A percentile compares a stretch with the other conserved stretches of the same genome.
Conservation (phyloP, 2,888 invertebrate species). For the Limnephilus rhombicus region DNA sequence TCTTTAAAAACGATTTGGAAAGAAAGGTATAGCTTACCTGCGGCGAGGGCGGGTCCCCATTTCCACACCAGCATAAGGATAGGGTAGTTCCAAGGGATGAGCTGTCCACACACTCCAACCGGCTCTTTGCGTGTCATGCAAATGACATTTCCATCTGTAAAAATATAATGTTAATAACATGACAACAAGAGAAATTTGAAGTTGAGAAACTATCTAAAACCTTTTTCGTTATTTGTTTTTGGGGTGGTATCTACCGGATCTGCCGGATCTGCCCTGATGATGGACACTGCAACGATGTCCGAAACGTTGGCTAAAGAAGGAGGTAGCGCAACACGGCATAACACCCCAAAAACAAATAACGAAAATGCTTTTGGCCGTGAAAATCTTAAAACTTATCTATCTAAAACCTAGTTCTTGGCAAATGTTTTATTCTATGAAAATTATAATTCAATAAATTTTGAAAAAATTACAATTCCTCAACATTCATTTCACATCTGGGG, state of each 20-base stretch:
- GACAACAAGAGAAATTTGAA: not conserved
- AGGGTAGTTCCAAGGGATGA: conserved; percentile 91
- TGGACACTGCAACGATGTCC: no score
- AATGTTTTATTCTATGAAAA: not conserved
- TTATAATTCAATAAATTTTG: not conserved
- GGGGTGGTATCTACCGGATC: no score
- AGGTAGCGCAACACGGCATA: no score
- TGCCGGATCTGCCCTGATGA: no score
- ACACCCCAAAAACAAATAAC: no score
- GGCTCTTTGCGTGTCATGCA: conserved; percentile 85
- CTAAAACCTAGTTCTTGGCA: no score
- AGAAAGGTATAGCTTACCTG: conserved; percentile 69
- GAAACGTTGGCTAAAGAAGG: no score
- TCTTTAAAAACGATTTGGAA: not conserved
- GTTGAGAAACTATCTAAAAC: not conserved
- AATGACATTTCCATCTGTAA: conserved; percentile 78
- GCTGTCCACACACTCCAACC: conserved; percentile 88
- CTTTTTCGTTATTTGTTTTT: no score
- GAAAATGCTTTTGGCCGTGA: no score
- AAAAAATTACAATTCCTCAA: not conserved
- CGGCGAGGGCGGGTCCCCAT: conserved; percentile 81
- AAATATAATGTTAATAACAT: not conserved
- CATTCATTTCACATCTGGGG: not conserved
- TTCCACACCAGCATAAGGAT: conserved; percentile 91
- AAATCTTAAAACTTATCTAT: no score